These are phyloP conservation scores for Pegoplata infirma DNA, from an alignment of 2,888 invertebrate species.

Conservation along the genomic window DNA sequence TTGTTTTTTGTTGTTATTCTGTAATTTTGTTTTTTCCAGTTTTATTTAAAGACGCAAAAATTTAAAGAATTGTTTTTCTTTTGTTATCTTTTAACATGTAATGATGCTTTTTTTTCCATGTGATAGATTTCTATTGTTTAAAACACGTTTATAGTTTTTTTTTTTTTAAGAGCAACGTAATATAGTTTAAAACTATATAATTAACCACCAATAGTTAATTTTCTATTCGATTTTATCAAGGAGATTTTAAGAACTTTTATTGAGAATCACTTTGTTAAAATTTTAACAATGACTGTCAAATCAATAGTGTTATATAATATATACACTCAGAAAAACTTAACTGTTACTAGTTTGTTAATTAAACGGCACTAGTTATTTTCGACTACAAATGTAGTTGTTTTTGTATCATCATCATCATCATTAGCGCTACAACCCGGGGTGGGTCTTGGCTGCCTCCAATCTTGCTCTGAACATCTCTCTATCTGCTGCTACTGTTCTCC, in stretches of 20 bases:
- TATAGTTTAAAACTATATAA: not conserved
- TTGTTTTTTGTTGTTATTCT: not conserved
- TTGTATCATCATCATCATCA: too few species aligned
- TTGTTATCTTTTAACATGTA: not conserved
- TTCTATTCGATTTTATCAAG: not conserved
- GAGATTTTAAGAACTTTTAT: not conserved
- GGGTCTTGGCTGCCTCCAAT: too few species aligned
- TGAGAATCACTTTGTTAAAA: not conserved
- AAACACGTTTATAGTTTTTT: not conserved
- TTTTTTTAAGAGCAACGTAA: not conserved
- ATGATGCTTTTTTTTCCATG: too few species aligned
- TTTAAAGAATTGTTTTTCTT: not conserved
- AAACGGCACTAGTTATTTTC: too few species aligned
- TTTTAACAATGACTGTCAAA: not conserved
- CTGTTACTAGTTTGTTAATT: too few species aligned
- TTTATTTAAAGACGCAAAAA: not conserved
- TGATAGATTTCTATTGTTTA: conserved; percentile 9
- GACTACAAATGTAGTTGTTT: too few species aligned
- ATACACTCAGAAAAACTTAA: not conserved
- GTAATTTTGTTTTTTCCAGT: not conserved
- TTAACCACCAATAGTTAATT: not conserved
- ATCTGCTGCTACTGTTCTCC: too few species aligned
- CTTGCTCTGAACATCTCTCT: too few species aligned
- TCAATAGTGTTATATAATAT: not conserved
- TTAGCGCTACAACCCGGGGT: too few species aligned